A percentile compares a stretch with the other conserved stretches of the same genome.
phyloP scores from a whole-genome alignment of 2,888 invertebrate genomes.

The Rhogogaster chlorosoma region DNA sequence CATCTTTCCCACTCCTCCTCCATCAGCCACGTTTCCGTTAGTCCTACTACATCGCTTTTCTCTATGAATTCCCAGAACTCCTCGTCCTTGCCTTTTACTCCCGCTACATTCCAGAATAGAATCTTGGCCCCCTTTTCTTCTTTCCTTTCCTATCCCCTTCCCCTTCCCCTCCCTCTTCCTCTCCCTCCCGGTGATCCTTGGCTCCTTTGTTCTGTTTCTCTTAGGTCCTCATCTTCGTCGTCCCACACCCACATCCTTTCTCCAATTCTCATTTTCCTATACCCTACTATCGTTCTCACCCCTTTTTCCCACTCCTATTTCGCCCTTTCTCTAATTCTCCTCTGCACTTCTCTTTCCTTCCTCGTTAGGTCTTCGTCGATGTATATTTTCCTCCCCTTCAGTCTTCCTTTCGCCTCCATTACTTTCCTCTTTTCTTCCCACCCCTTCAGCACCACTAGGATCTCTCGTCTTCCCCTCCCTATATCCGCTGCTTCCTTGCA shows the following conservation, averaged over 20 bases:
- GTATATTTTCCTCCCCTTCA: not conserved
- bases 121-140: not conserved
- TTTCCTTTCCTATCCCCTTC: not conserved
- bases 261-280: not conserved
- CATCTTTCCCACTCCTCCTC: not conserved
- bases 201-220: not conserved
- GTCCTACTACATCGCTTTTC: not conserved
- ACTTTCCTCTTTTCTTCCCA: not conserved
- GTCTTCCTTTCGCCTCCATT: too few relatives aligned
- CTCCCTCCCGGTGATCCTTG: too few relatives aligned
- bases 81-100: too few relatives aligned
- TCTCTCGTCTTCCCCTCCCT: not conserved
- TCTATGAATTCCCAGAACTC: not conserved
- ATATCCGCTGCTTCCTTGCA: not conserved
- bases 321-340: not conserved
- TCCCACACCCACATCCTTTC: not conserved
- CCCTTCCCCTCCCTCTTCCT: not conserved
- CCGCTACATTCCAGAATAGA: not conserved
- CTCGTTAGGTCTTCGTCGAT: not conserved
- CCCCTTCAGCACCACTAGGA: not conserved
- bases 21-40: conserved; percentile 9
- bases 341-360: not conserved
- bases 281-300: not conserved
- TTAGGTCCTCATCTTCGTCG: too few relatives aligned
- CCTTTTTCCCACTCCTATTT: not conserved